phyloP scores from a whole-genome alignment of 1,140 invertebrate species.

The Penaeus indicus region DNA sequence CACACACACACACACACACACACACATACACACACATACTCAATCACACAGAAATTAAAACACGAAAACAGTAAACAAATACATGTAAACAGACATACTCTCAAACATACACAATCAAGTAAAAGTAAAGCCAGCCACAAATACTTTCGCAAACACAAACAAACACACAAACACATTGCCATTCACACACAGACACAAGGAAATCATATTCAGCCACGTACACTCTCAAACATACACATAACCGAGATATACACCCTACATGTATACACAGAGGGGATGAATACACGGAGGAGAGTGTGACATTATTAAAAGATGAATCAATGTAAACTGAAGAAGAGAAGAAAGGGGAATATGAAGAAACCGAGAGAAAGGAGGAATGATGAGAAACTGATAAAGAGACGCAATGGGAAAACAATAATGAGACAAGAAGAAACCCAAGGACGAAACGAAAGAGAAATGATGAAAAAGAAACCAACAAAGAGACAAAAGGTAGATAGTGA shows the following conservation, averaged over 20 bases:
- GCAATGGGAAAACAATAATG: neutral
- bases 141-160: too few species aligned
- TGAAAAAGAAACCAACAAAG: neutral
- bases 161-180: too few species aligned
- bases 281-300: too few species aligned
- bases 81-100: too few species aligned
- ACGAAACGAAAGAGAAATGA: neutral
- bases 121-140: too few species aligned
- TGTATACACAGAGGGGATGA: neutral
- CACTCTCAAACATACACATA: constrained; percentile 23
- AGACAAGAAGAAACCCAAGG: neutral
- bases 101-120: too few species aligned
- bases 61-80: too few species aligned
- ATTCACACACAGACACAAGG: neutral
- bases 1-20: constrained; percentile 16
- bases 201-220: neutral
- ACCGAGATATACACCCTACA: neutral
- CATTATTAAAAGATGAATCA: too few species aligned
- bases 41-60: too few species aligned
- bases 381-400: neutral
- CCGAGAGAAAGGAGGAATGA: neutral
- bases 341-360: neutral
- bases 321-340: neutral
- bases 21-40: neutral
- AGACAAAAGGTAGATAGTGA: neutral